Conservation (phyloP, 2,888 invertebrate genomes). For the Sycophila texana region DNA sequence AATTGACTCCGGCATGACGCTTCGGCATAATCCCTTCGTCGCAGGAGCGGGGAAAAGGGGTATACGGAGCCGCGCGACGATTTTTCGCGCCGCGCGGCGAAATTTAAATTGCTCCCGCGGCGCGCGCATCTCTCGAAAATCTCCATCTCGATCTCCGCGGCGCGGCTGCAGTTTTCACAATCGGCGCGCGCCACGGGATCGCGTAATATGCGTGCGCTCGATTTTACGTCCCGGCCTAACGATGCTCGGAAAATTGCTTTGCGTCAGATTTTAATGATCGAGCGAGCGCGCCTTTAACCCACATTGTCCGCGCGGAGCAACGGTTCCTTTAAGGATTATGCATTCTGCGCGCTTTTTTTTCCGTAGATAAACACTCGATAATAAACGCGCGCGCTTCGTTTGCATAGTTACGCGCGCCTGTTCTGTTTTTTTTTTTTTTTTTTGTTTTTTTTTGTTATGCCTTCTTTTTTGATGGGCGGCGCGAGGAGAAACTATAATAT, state of each 20-base stretch:
- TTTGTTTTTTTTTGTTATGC: not conserved
- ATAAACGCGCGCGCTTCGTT: too few relatives aligned
- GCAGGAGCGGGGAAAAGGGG: too few relatives aligned
- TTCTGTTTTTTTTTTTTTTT: not conserved
- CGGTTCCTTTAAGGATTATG: not conserved
- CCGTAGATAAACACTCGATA: not conserved
- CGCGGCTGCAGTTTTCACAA: too few relatives aligned
- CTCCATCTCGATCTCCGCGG: not conserved
- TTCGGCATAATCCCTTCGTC: too few relatives aligned
- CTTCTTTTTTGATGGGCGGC: not conserved
- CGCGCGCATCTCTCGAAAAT: too few relatives aligned
- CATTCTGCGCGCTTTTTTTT: not conserved
- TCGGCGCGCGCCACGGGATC: not conserved
- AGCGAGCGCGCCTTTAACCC: slow-evolving; percentile 27
- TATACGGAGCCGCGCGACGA: too few relatives aligned
- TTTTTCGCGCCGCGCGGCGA: too few relatives aligned
- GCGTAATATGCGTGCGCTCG: slow-evolving; percentile 10
- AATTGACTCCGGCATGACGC: too few relatives aligned
- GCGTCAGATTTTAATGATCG: slow-evolving; percentile 32
- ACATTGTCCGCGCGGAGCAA: slow-evolving; percentile 8
- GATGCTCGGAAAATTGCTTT: slow-evolving; percentile 44
- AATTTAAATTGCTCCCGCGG: too few relatives aligned
- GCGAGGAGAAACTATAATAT: not conserved
- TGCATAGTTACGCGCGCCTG: not conserved
- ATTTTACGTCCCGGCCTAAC: slow-evolving; percentile 37